Conservation (phyloP, 2,888 invertebrate genomes). For the Callimorpha dominula region DNA sequence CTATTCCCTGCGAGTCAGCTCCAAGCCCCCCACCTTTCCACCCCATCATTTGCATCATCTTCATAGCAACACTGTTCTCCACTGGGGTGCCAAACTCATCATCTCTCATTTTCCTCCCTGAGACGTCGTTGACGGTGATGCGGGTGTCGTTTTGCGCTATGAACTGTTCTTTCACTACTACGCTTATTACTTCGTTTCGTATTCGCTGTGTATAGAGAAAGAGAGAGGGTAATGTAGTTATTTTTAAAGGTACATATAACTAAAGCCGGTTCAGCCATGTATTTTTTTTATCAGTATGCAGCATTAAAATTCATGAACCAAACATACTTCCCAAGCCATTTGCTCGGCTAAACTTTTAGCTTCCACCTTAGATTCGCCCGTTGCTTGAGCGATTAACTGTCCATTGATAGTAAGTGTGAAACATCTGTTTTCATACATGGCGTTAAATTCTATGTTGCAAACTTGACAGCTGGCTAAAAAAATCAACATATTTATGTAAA, state of each 20-base stretch:
- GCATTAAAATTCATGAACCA: not conserved
- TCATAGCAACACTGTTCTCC: conserved; percentile 70
- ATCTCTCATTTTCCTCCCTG: conserved; percentile 39
- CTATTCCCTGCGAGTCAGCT: conserved; percentile 88
- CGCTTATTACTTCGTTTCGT: conserved; percentile 56
- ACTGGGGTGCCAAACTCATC: conserved; percentile 71
- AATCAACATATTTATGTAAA: not conserved
- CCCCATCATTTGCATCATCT: conserved; percentile 91
- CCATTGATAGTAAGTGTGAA: conserved; percentile 62
- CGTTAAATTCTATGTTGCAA: conserved; percentile 55
- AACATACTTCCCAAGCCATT: conserved; percentile 76
- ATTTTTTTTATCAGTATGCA: no score
- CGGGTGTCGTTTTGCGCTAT: conserved; percentile 68
- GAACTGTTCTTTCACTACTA: conserved; percentile 74
- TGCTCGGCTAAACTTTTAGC: conserved; percentile 62
- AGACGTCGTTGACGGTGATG: conserved; percentile 67
- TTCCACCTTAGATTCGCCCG: conserved; percentile 57
- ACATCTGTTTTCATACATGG: conserved; percentile 51
- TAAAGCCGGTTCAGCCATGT: no score
- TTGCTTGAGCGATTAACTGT: conserved; percentile 58
- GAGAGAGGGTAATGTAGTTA: not conserved
- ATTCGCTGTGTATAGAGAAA: conserved; percentile 54
- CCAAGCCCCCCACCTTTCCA: conserved; percentile 92
- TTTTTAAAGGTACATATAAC: no score
- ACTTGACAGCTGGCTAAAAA: conserved; percentile 71